These are phyloP conservation scores for Vulpes lagopus DNA, from an alignment of 2,113 vertebrate genomes.

Conservation along the genomic window DNA sequence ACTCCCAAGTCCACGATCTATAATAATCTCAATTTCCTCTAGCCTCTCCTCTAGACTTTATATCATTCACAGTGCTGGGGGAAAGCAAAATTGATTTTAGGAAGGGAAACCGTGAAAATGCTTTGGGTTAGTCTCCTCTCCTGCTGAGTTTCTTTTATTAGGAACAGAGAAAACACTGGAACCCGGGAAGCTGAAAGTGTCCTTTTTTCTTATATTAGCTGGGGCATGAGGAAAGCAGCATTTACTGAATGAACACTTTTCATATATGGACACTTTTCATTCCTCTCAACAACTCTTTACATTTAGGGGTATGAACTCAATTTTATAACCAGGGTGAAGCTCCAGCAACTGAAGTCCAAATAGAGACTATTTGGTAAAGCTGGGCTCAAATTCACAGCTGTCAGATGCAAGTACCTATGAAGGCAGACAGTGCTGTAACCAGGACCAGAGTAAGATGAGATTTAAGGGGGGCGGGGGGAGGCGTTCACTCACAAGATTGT, in stretches of 20 bases:
- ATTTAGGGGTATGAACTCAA: neutral
- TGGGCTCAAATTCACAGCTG: neutral
- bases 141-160: constrained; percentile 59
- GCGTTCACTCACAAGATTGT: neutral
- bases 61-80: neutral
- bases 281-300: neutral
- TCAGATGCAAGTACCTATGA: neutral
- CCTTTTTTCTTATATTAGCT: neutral
- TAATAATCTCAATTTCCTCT: constrained; percentile 30
- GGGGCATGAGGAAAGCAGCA: neutral
- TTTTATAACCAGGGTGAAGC: neutral
- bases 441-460: neutral
- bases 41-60: constrained; percentile 18
- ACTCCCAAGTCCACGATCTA: neutral
- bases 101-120: constrained; percentile 41
- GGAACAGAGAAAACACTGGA: constrained; percentile 3
- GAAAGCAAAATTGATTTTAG: constrained; percentile 65
- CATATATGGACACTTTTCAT: neutral
- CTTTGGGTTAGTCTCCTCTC: constrained; percentile 28
- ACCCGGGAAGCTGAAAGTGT: neutral
- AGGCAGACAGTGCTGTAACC: neutral
- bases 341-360: neutral
- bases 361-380: neutral
- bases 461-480: neutral
- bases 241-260: neutral